Evolutionary conservation across 1,140 invertebrate species (phyloP).

Genomic region (Heliconius hewitsoni): DNA sequence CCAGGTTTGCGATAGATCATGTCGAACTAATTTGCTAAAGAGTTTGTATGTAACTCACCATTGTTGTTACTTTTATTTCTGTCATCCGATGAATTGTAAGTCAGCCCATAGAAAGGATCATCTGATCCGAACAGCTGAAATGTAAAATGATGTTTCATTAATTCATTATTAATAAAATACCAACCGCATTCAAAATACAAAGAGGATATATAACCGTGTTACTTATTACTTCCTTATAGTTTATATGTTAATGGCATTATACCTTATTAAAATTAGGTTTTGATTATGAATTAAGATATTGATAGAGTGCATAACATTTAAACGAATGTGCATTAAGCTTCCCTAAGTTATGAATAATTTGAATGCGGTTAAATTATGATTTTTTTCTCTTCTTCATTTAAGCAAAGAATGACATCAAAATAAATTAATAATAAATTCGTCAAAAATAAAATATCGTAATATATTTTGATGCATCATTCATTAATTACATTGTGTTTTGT

Average conservation of each 20-base stretch:
- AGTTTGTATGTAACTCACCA: conserved; percentile 58
- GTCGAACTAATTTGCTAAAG: not conserved
- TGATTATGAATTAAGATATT: not conserved
- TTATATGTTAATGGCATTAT: not conserved
- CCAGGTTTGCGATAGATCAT: not conserved
- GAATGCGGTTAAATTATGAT: conserved; percentile 19
- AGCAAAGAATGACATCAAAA: not conserved
- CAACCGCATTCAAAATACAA: conserved; percentile 5
- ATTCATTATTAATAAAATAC: conserved; percentile 5
- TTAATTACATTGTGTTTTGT: conserved; percentile 40
- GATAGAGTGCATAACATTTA: not conserved
- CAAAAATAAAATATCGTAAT: conserved; percentile 6
- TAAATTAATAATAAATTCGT: not conserved
- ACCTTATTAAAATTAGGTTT: not conserved
- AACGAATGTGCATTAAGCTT: not conserved
- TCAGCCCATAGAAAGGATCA: conserved; percentile 77
- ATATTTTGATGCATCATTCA: conserved; percentile 17
- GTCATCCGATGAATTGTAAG: conserved; percentile 70
- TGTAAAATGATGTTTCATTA: not conserved
- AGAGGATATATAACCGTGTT: not conserved
- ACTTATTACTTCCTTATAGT: not conserved
- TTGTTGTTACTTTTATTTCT: conserved; percentile 60
- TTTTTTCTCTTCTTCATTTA: not conserved
- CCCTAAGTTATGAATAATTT: not conserved
- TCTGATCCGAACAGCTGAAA: conserved; percentile 78